Evolutionary conservation across 2,888 invertebrate genomes (phyloP), one percentile per base, ranked within the genome.

Genomic region (Busseola fusca): DNA sequence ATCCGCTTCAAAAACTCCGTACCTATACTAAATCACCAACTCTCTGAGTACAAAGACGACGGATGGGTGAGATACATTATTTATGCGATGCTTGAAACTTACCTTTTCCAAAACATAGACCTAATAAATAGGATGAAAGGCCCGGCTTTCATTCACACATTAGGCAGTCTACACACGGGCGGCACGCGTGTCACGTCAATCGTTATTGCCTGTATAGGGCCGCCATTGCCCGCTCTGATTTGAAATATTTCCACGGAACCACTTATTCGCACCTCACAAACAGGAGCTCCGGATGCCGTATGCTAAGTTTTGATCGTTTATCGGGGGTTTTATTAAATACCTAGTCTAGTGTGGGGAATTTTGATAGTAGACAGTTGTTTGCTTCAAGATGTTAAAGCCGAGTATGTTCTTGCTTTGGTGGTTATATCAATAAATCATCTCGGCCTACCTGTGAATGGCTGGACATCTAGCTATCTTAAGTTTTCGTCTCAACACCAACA

Each of bases 211-310:
- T 91, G 92, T 93, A 92, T 90, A 87, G 88, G 86, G 84, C 81
- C 86, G 90, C 90, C 90, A 88, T 89, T 88, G 91, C 90, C 90
- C 88, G 93, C 89, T 84, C 94, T 94, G 95, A 95, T 95, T 95
- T 95, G 94, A 94, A 95, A 95, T 95, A 95, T 94, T 95, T 95
- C 90, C 95, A 95, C 95, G 95, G 91, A 95, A 94, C 93, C 95
- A 94, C 95, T 95, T 95, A 95, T 92, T 92, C 93, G 92, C 92
- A 92, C 91, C 93, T 94, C 91, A 84, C 91, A 89, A 91, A 90
- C 88, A 89, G 85, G 86, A 86, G 84, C 83, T 82, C 81, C 83
- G 82, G 77, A 85, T 85, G 78, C 72, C 77, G 87, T 76, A 78
- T 78, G 71, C 69, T 73, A 84, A 76, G 86, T 91, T 86, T 92